Evolutionary conservation across 2,888 invertebrate species (phyloP).

Genomic region (Scaptomyza parva): DNA sequence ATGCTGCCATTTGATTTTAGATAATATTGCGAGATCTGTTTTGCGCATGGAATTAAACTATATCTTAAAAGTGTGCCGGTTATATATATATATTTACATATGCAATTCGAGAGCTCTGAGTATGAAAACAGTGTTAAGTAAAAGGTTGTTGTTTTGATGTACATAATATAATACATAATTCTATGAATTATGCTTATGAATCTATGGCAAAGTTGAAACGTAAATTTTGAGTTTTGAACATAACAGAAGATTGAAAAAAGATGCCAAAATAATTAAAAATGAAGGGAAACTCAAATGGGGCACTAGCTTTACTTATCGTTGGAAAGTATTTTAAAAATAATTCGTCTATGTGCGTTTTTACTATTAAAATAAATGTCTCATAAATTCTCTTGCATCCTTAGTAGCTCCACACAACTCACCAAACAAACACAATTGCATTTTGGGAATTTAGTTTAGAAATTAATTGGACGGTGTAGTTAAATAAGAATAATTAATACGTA

Average conservation of each 20-base stretch:
- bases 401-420: not conserved
- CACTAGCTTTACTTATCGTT: too few species aligned
- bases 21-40: conserved; percentile 69
- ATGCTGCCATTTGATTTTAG: conserved; percentile 41
- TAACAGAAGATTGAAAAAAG: not conserved
- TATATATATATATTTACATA: conserved; percentile 55
- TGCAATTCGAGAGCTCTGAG: conserved; percentile 22
- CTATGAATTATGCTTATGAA: too few species aligned
- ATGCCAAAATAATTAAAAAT: too few species aligned
- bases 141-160: not conserved
- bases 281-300: too few species aligned
- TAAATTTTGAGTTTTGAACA: not conserved
- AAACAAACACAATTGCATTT: not conserved
- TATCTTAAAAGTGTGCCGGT: conserved; percentile 8
- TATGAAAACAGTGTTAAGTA: not conserved
- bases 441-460: conserved; percentile 28
- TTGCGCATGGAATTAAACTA: conserved; percentile 56
- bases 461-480: conserved; percentile 59
- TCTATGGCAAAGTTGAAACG: not conserved
- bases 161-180: too few species aligned
- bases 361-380: too few species aligned
- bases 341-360: too few species aligned
- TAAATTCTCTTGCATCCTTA: not conserved
- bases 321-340: too few species aligned
- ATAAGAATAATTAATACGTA: conserved; percentile 55